Evolutionary conservation across 2,113 vertebrate species (phyloP).

Genomic region (Lepisosteus oculatus): DNA sequence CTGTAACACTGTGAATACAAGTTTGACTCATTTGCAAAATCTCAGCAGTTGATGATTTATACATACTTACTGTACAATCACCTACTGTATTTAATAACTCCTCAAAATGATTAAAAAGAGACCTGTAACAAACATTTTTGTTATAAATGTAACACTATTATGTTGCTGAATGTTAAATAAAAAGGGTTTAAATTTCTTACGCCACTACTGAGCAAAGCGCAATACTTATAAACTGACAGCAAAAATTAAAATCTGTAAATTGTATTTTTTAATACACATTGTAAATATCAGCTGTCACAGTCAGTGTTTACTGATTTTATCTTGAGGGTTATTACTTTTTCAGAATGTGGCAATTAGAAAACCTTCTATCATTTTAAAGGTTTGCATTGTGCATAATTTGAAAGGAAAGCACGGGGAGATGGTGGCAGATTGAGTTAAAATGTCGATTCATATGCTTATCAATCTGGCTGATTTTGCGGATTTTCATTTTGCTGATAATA

Average conservation of each 20-base stretch:
- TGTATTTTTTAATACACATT: constrained; percentile 52
- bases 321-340: constrained; percentile 66
- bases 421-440: background rate
- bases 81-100: constrained; percentile 23
- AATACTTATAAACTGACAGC: constrained; percentile 65
- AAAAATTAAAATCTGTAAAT: constrained; percentile 67
- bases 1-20: constrained; percentile 44
- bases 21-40: constrained; percentile 48
- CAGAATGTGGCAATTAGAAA: constrained; percentile 69
- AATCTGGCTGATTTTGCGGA: constrained; percentile 11
- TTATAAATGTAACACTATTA: constrained; percentile 33
- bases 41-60: constrained; percentile 49
- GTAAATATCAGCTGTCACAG: constrained; percentile 62
- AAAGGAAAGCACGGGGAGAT: background rate
- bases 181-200: constrained; percentile 59
- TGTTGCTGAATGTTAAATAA: constrained; percentile 49
- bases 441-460: background rate
- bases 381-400: constrained; percentile 27
- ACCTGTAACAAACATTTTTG: constrained; percentile 43
- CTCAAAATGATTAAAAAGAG: constrained; percentile 26
- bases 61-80: constrained; percentile 35
- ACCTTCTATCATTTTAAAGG: constrained; percentile 55
- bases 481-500: constrained; percentile 23
- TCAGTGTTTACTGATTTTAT: constrained; percentile 70
- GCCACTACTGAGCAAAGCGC: constrained; percentile 52